Percentiles rank a stretch among this genome's conserved stretches.
These are phyloP conservation scores for Caenorhabditis auriculariae DNA, from an alignment of 2,888 invertebrate genomes.

Conservation along the genomic window DNA sequence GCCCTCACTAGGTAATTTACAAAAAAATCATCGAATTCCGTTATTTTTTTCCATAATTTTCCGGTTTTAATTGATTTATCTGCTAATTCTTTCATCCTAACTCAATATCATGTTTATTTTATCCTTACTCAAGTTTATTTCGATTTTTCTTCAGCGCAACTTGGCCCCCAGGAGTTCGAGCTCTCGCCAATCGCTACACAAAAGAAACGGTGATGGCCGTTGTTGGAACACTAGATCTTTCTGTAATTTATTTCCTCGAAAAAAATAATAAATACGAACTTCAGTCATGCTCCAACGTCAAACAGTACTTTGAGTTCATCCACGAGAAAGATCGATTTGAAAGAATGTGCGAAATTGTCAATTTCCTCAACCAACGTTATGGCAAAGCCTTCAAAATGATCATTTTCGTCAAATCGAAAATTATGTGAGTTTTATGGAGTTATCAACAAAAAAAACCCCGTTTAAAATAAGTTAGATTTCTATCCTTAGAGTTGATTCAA, in stretches of 20 bases:
- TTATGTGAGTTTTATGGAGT: slow-evolving; percentile 25
- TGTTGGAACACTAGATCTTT: slow-evolving; percentile 81
- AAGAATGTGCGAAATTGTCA: slow-evolving; percentile 24
- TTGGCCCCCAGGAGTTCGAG: slow-evolving; percentile 85
- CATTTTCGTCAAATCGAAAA: slow-evolving; percentile 85
- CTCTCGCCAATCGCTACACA: slow-evolving; percentile 84
- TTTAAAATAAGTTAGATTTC: no score
- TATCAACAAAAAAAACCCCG: background rate
- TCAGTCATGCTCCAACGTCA: slow-evolving; percentile 81
- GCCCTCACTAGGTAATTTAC: slow-evolving; percentile 80
- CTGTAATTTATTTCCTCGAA: slow-evolving; percentile 65
- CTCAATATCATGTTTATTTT: background rate
- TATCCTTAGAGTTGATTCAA: no score
- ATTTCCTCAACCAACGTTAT: slow-evolving; percentile 72
- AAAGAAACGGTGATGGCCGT: slow-evolving; percentile 85
- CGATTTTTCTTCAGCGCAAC: slow-evolving; percentile 74
- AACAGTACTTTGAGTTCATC: slow-evolving; percentile 78
- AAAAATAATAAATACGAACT: slow-evolving; percentile 2
- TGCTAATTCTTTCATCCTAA: background rate
- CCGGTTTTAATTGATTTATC: no score
- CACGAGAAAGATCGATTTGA: slow-evolving; percentile 65
- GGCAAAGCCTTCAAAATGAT: slow-evolving; percentile 79
- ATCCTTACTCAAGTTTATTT: background rate
- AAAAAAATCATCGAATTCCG: background rate
- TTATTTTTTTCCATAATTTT: background rate